A percentile compares a stretch with the other conserved stretches of the same genome.
Conservation (phyloP, 2,888 invertebrate species). For the Xanthorhoe designata region DNA sequence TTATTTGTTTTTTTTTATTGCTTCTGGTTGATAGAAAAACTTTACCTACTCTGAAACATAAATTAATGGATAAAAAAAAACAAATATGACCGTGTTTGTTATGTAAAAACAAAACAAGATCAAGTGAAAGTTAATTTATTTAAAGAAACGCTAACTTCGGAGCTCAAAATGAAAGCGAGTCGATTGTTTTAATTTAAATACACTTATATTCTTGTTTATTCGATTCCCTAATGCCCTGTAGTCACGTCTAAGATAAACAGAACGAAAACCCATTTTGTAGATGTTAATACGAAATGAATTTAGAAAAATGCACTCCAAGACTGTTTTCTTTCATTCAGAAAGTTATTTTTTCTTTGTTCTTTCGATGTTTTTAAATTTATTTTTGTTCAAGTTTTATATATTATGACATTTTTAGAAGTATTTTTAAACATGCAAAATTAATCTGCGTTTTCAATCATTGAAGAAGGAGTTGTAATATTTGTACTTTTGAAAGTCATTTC, state of each 20-base stretch:
- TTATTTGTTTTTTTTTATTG: no score
- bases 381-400: background rate
- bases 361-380: background rate
- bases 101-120: background rate
- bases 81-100: background rate
- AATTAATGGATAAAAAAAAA: background rate
- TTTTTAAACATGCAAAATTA: background rate
- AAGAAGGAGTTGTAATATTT: no score
- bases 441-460: background rate
- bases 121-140: constrained; percentile 3
- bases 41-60: no score
- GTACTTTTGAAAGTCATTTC: no score
- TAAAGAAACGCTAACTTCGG: background rate
- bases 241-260: constrained; percentile 58
- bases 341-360: constrained; percentile 32
- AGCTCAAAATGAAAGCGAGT: constrained; percentile 24
- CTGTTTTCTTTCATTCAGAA: constrained; percentile 48
- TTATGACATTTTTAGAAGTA: background rate
- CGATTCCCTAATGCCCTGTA: constrained; percentile 53
- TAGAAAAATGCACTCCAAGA: constrained; percentile 55
- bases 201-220: constrained; percentile 49
- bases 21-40: no score
- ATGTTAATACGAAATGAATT: constrained; percentile 65
- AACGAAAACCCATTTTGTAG: constrained; percentile 58
- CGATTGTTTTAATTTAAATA: constrained; percentile 43